A percentile compares a stretch with the other conserved stretches of the same genome.
Conservation (phyloP, 1,140 invertebrate species). For the Lepidurus packardi region DNA sequence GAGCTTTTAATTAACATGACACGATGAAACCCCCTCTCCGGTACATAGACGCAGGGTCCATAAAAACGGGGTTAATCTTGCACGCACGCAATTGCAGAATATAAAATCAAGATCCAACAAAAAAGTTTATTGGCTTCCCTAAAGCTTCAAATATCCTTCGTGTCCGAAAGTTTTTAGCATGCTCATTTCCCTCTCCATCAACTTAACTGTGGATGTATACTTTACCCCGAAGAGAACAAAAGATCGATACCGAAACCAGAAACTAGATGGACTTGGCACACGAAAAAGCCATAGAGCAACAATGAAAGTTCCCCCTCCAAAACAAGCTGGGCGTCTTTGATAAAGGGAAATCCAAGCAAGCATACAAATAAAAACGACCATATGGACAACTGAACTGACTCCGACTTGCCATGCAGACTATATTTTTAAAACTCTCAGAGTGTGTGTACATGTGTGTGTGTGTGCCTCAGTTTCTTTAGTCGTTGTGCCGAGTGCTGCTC, state of each 20-base stretch:
- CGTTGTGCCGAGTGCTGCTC: too few relatives aligned
- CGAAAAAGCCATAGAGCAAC: background rate
- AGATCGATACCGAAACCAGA: background rate
- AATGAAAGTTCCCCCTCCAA: background rate
- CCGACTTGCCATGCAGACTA: too few relatives aligned
- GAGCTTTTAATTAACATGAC: conserved; percentile 12
- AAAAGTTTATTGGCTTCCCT: too few relatives aligned
- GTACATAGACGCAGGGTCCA: background rate
- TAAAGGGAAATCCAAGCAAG: background rate
- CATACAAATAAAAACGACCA: background rate
- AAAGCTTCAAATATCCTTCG: too few relatives aligned
- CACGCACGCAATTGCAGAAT: background rate
- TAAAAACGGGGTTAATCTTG: background rate
- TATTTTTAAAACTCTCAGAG: too few relatives aligned
- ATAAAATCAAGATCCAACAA: too few relatives aligned
- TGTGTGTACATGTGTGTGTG: too few relatives aligned
- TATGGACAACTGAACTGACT: too few relatives aligned
- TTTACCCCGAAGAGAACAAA: background rate
- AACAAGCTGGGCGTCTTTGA: conserved; percentile 10
- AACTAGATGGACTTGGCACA: conserved; percentile 10
- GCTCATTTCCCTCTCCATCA: too few relatives aligned
- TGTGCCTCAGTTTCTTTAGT: too few relatives aligned
- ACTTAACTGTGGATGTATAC: background rate
- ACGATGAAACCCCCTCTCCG: background rate
- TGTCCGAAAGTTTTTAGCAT: too few relatives aligned